Percentiles rank a stretch among this genome's conserved stretches.
These are phyloP conservation scores for Dipodomys merriami DNA, from an alignment of 2,113 vertebrate species.

Conservation along the genomic window DNA sequence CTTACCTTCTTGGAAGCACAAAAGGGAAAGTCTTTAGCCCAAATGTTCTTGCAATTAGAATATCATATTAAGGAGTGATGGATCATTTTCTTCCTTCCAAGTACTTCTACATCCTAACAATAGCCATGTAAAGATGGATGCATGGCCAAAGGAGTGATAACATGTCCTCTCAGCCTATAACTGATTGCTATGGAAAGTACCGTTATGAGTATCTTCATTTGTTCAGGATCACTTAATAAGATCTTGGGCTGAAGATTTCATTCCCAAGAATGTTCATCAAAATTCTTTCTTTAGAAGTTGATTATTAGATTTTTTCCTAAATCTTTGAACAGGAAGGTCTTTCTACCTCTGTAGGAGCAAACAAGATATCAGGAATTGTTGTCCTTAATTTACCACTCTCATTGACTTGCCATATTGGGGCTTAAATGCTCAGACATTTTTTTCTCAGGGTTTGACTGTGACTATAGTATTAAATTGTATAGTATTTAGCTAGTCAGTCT, in stretches of 20 bases:
- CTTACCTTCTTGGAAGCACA: slow-evolving; percentile 17
- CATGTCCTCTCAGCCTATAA: not conserved
- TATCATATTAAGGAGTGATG: not conserved
- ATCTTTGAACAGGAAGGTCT: not conserved
- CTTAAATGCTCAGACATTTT: slow-evolving; percentile 71
- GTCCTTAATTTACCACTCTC: slow-evolving; percentile 47
- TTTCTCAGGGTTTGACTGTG: slow-evolving; percentile 56
- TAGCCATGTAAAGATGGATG: not conserved
- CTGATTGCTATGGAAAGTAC: not conserved
- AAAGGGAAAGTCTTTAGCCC: not conserved
- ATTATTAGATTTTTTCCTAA: not conserved
- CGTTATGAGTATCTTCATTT: not conserved
- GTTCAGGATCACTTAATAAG: not conserved
- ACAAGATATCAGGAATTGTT: slow-evolving; percentile 8
- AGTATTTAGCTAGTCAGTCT: slow-evolving; percentile 70
- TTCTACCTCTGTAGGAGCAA: not conserved
- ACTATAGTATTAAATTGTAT: slow-evolving; percentile 72
- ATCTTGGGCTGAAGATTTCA: not conserved
- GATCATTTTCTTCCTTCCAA: not conserved
- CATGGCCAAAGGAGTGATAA: not conserved
- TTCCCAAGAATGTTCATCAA: slow-evolving; percentile 25
- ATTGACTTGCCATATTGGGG: slow-evolving; percentile 60
- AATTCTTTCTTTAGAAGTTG: not conserved
- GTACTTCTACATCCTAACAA: not conserved
- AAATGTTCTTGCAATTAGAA: not conserved